These are phyloP conservation scores for Prionace glauca DNA, from an alignment of 2,797 vertebrate genomes.

Conservation along the genomic window DNA sequence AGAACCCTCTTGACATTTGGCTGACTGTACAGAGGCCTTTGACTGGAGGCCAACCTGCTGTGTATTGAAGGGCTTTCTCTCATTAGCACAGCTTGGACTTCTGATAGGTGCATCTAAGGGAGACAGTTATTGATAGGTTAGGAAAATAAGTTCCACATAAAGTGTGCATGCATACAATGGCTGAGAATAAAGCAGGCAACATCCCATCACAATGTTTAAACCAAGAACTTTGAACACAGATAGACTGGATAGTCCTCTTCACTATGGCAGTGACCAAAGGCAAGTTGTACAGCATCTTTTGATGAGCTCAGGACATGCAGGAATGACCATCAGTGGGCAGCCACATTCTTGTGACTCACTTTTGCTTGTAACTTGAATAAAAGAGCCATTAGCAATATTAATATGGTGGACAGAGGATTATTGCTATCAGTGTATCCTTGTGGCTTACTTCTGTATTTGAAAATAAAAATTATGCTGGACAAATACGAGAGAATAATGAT, in stretches of 20 bases:
- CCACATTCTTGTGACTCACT: neutral
- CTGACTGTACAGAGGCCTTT: conserved; percentile 44
- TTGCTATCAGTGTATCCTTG: neutral
- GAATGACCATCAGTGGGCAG: neutral
- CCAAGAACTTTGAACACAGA: neutral
- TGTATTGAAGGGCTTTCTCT: conserved; percentile 40
- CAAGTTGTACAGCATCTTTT: neutral
- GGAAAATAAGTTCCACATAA: neutral
- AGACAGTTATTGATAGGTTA: neutral
- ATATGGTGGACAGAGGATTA: neutral
- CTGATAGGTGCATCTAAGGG: conserved; percentile 45
- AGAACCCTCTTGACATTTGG: conserved; percentile 46
- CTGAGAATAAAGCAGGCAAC: neutral
- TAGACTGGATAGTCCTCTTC: neutral
- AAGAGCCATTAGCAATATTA: neutral
- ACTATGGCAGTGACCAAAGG: neutral
- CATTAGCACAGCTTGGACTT: conserved; percentile 44
- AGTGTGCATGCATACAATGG: neutral
- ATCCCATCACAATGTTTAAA: neutral
- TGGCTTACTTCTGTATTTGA: neutral
- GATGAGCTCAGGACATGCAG: neutral
- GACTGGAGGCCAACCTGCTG: conserved; percentile 13
- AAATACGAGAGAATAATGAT: neutral
- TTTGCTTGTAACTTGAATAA: neutral
- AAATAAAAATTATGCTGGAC: neutral